phyloP scores from a whole-genome alignment of 1,140 invertebrate species.

The Ceratosolen fusciceps region DNA sequence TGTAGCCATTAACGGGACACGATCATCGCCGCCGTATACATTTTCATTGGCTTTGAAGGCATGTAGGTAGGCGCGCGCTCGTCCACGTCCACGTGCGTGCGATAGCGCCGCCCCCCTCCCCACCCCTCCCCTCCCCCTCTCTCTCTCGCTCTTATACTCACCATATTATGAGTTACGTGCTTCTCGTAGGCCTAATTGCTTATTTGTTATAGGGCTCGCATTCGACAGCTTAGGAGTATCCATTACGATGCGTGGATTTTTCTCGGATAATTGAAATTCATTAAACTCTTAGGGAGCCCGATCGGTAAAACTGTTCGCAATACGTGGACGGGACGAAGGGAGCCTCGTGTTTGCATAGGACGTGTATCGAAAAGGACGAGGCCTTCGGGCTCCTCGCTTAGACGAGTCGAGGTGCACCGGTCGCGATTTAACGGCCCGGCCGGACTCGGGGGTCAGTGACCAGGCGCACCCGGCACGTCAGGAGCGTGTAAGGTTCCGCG shows the following conservation, averaged over 20 bases:
- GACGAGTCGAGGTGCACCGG: background rate
- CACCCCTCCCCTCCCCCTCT: too few species aligned
- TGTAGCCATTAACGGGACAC: background rate
- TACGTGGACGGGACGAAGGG: too few species aligned
- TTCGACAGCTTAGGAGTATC: background rate
- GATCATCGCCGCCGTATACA: background rate
- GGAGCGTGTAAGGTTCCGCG: too few species aligned
- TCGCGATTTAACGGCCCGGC: background rate
- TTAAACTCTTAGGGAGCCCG: too few species aligned
- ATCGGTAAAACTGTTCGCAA: too few species aligned
- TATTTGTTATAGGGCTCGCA: background rate
- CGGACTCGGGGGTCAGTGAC: constrained; percentile 51
- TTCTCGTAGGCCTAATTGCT: background rate
- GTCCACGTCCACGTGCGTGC: too few species aligned
- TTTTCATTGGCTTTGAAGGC: background rate
- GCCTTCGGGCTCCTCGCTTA: too few species aligned
- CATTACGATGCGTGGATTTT: too few species aligned
- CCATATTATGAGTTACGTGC: background rate
- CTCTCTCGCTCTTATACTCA: background rate
- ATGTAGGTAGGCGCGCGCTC: background rate
- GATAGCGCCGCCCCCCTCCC: too few species aligned
- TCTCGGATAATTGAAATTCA: too few species aligned
- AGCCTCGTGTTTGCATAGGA: too few species aligned
- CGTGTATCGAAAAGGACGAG: too few species aligned
- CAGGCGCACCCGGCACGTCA: constrained; percentile 57